These are phyloP conservation scores for Python bivittatus DNA, from an alignment of 2,113 vertebrate species.

Conservation along the genomic window DNA sequence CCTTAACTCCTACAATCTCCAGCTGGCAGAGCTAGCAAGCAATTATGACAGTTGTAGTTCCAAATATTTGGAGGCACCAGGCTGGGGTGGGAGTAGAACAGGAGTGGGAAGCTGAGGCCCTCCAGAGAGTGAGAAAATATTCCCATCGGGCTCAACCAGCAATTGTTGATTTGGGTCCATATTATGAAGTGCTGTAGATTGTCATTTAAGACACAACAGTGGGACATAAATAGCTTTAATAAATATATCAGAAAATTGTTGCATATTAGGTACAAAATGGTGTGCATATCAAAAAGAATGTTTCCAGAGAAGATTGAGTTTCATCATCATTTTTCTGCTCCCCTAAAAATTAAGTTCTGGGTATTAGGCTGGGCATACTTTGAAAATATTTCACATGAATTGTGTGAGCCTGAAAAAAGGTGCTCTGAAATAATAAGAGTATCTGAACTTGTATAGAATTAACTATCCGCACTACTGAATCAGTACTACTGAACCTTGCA, in stretches of 20 bases:
- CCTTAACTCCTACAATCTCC: neutral
- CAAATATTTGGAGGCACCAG: neutral
- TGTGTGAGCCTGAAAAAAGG: neutral
- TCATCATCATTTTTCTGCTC: neutral
- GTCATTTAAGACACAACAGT: neutral
- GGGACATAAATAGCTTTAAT: neutral
- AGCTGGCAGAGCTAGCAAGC: neutral
- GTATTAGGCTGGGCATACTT: neutral
- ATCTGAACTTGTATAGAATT: neutral
- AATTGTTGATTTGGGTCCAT: neutral
- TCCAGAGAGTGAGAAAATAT: neutral
- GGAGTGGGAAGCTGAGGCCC: neutral
- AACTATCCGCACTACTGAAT: neutral
- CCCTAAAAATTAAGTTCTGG: neutral
- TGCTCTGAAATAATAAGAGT: neutral
- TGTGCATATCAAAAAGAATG: neutral
- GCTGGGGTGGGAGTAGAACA: neutral
- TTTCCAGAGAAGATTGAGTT: neutral
- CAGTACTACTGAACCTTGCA: neutral
- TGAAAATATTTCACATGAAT: neutral
- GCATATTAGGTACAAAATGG: neutral
- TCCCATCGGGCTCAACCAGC: neutral
- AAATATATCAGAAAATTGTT: neutral
- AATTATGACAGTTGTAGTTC: neutral
- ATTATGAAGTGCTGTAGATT: neutral